Evolutionary conservation across 2,888 invertebrate genomes (phyloP).

Genomic region (Pardosa pseudoannulata): DNA sequence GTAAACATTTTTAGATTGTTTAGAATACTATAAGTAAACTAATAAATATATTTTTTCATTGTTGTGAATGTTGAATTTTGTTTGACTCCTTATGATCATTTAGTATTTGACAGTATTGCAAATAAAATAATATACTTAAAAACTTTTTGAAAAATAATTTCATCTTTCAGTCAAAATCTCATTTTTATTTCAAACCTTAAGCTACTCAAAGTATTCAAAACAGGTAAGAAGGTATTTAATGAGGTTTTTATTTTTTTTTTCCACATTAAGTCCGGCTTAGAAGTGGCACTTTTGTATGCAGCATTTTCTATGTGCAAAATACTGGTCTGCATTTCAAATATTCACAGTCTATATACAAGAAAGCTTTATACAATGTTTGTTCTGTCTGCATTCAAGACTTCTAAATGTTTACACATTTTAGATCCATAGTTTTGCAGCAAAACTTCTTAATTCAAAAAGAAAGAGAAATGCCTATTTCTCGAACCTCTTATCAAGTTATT

Average conservation of each 20-base stretch:
- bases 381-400: neutral
- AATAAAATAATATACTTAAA: no score
- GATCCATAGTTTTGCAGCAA: neutral
- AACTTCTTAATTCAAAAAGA: neutral
- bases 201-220: conserved; percentile 38
- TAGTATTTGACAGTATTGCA: no score
- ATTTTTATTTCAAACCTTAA: conserved; percentile 10
- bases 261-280: conserved; percentile 66
- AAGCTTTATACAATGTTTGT: conserved; percentile 3
- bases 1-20: no score
- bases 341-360: conserved; percentile 35
- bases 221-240: neutral
- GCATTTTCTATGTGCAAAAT: conserved; percentile 10
- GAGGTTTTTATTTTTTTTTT: neutral
- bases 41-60: no score
- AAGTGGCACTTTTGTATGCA: conserved; percentile 39
- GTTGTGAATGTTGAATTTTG: no score
- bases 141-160: neutral
- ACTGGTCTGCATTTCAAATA: neutral
- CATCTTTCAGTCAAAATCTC: neutral
- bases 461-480: neutral
- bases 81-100: no score
- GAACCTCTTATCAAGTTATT: conserved; percentile 29
- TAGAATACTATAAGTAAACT: no score
- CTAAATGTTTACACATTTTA: neutral